Evolutionary conservation across 2,888 invertebrate genomes (phyloP), one percentile per base, ranked within the genome.

Genomic region (Ormyrus thymus): DNA sequence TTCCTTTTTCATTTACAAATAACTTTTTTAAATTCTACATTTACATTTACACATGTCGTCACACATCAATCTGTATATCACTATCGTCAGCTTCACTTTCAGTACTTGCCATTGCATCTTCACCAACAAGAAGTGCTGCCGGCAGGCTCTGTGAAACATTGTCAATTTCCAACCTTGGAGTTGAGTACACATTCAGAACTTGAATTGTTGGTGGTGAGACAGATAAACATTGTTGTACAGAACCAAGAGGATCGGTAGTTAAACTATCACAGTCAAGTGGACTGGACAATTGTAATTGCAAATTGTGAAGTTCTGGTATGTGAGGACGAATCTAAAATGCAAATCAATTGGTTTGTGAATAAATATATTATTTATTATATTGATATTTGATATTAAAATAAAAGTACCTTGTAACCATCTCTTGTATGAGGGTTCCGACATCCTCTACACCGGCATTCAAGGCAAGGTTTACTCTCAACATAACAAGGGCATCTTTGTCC

Each of bases 401-500:
- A 15, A 45, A 29, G n/a, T 89, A 95, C 95, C 93, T 96, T 96
- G 85, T 95, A 93, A 76, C 95, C 96, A 89, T 95, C 95, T 70
- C 95, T 93, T 82, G 94, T 92, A 86, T 97, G 96, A 3, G 98
- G 97, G 92, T 98, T 98, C 85, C 97, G 92, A 89, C 98, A 98
- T 1, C 97, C 97, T 87, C 96, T 93, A 90, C 98, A 98, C 89
- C 95, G 95, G 90, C 98, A 98, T 85, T 96, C 96, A 7, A 95
- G 92, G 88, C 98, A 98, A 0, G 96, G 95, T 89, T 96, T 96
- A 83, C 96, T 95, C 83, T 96, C 96, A 6, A 97, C 96, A 90
- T 98, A 98, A 90, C 98, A 98, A 0, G 97, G 97, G 91, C 98
- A 98, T 81, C 98, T 92, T 88, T 97, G 97, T 0, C 97, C 97